These are phyloP conservation scores for Sphaerophoria taeniata DNA, from an alignment of 2,888 invertebrate species.

Conservation along the genomic window DNA sequence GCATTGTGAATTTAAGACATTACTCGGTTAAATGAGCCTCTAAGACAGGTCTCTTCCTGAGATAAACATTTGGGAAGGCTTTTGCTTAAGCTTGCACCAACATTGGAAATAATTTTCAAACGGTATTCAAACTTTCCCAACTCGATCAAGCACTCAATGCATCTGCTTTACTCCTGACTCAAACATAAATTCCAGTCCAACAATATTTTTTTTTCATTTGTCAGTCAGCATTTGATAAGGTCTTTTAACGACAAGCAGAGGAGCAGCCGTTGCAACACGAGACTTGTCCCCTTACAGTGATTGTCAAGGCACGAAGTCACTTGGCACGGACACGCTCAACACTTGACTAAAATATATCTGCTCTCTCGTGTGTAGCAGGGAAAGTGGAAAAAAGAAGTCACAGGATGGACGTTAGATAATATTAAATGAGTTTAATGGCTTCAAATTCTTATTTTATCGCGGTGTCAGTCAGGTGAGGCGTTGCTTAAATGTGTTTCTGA, in stretches of 20 bases:
- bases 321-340: conserved; percentile 52
- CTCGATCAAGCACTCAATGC: too few species aligned
- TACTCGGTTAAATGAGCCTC: too few species aligned
- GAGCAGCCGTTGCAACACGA: conserved; percentile 8
- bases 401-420: conserved; percentile 46
- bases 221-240: too few species aligned
- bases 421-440: conserved; percentile 34
- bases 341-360: conserved; percentile 42
- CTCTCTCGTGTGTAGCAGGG: conserved; percentile 3
- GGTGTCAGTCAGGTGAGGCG: conserved; percentile 45
- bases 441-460: conserved; percentile 43
- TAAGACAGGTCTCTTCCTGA: too few species aligned
- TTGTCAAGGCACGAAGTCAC: conserved; percentile 54
- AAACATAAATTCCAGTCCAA: too few species aligned
- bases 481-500: conserved; percentile 26
- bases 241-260: conserved; percentile 20
- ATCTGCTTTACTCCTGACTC: too few species aligned
- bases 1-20: too few species aligned
- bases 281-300: conserved; percentile 40
- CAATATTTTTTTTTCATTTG: too few species aligned
- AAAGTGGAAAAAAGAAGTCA: conserved; percentile 52
- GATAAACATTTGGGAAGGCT: too few species aligned
- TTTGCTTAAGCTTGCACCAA: too few species aligned
- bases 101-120: too few species aligned
- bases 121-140: too few species aligned